phyloP scores from a whole-genome alignment of 2,113 vertebrate genomes.

The Leuciscus idus region DNA sequence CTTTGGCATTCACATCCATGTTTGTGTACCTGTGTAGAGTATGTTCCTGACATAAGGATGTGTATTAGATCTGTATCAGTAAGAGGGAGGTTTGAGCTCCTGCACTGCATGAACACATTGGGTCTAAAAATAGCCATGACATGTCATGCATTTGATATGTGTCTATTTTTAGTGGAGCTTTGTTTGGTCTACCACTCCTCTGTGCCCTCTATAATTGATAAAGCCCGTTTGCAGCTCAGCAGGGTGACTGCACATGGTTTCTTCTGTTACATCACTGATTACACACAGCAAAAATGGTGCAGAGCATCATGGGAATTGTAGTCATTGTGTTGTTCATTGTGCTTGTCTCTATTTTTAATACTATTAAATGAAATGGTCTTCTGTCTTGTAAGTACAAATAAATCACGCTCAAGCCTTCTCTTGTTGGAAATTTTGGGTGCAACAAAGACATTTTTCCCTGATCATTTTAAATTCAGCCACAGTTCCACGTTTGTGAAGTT shows the following conservation, averaged over 20 bases:
- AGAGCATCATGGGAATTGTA: constrained; percentile 59
- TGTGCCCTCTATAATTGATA: constrained; percentile 72
- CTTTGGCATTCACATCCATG: neutral
- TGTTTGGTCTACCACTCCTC: constrained; percentile 63
- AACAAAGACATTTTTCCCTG: constrained; percentile 10
- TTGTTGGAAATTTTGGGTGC: constrained; percentile 30
- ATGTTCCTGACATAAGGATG: neutral
- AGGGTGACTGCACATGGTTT: constrained; percentile 53
- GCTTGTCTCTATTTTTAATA: constrained; percentile 44
- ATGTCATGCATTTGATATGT: constrained; percentile 60
- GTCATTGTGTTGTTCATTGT: constrained; percentile 30
- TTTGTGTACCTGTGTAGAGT: neutral
- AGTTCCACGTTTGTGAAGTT: constrained; percentile 49
- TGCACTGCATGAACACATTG: constrained; percentile 13
- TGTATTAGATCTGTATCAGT: neutral
- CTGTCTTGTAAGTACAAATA: constrained; percentile 10
- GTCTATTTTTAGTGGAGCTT: constrained; percentile 69
- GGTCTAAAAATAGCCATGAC: constrained; percentile 64
- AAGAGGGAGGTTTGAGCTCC: neutral
- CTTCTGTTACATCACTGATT: constrained; percentile 49
- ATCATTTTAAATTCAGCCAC: neutral
- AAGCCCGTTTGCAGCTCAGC: constrained; percentile 61
- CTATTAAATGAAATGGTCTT: neutral
- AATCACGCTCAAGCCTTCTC: neutral
- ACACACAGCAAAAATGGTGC: constrained; percentile 48